Percentiles rank a stretch among this genome's conserved stretches.
These are phyloP conservation scores for Zaprionus gabonicus DNA, from an alignment of 1,140 invertebrate genomes.

Conservation along the genomic window DNA sequence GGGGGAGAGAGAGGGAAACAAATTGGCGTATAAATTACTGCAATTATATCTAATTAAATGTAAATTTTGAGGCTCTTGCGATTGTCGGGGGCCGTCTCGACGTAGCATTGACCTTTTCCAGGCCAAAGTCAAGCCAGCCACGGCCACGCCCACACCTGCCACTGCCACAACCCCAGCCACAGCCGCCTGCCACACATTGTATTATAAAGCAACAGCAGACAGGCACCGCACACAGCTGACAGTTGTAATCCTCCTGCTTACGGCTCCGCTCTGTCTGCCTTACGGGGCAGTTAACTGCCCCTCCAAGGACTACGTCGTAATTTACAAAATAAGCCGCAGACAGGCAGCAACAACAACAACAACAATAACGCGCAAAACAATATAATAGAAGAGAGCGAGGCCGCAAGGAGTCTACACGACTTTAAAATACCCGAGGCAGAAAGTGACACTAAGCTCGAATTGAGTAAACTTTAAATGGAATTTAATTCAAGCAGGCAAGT, in stretches of 20 bases:
- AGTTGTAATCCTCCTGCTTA: constrained; percentile 46
- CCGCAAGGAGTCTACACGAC: constrained; percentile 3
- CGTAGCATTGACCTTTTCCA: constrained; percentile 44
- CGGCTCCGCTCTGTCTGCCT: constrained; percentile 18
- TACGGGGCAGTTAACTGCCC: constrained; percentile 16
- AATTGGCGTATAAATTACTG: constrained; percentile 53
- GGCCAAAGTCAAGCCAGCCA: constrained; percentile 42
- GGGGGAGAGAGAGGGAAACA: constrained; percentile 9
- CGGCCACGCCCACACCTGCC: constrained; percentile 21
- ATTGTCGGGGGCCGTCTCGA: constrained; percentile 8
- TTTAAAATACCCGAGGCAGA: constrained; percentile 23
- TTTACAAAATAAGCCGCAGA: constrained; percentile 79
- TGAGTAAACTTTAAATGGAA: no score
- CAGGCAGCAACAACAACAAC: constrained; percentile 47
- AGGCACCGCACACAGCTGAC: constrained; percentile 22
- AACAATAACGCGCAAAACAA: constrained; percentile 27
- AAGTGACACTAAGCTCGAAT: no score
- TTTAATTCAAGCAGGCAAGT: not conserved
- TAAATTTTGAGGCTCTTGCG: constrained; percentile 46
- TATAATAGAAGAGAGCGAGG: constrained; percentile 5
- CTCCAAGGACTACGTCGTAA: constrained; percentile 54
- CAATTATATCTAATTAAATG: constrained; percentile 64
- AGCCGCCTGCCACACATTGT: constrained; percentile 12
- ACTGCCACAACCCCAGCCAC: not conserved
- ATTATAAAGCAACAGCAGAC: constrained; percentile 14